Evolutionary conservation across 2,888 invertebrate genomes (phyloP).

Genomic region (Halictus quadricinctus): DNA sequence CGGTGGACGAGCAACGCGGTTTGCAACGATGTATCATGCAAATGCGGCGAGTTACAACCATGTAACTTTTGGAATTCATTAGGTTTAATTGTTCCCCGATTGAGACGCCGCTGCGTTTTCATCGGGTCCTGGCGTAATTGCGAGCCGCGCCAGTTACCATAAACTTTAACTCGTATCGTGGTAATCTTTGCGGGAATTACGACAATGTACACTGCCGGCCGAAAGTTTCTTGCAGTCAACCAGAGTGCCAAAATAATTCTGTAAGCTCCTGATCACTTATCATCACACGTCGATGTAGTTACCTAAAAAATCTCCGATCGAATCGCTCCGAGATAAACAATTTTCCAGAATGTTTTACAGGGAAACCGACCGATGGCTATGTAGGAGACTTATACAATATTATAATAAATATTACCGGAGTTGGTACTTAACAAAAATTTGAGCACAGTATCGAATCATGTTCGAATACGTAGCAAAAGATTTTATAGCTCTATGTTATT

Average conservation of each 20-base stretch:
- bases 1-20: conserved; percentile 50
- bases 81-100: conserved; percentile 52
- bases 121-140: background rate
- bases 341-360: too few species aligned
- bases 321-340: too few species aligned
- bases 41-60: conserved; percentile 38
- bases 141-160: background rate
- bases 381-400: too few species aligned
- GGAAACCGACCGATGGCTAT: too few species aligned
- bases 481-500: background rate
- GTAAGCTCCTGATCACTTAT: background rate
- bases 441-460: background rate
- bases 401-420: background rate
- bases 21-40: conserved; percentile 48
- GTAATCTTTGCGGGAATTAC: background rate
- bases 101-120: conserved; percentile 23
- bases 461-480: background rate
- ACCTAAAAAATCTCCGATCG: background rate
- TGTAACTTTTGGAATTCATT: conserved; percentile 49
- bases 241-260: background rate
- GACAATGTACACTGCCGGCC: background rate
- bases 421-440: background rate
- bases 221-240: background rate
- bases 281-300: background rate
- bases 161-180: background rate